Evolutionary conservation across 2,888 invertebrate genomes (phyloP).

Genomic region (Rhyacophila evoluta): DNA sequence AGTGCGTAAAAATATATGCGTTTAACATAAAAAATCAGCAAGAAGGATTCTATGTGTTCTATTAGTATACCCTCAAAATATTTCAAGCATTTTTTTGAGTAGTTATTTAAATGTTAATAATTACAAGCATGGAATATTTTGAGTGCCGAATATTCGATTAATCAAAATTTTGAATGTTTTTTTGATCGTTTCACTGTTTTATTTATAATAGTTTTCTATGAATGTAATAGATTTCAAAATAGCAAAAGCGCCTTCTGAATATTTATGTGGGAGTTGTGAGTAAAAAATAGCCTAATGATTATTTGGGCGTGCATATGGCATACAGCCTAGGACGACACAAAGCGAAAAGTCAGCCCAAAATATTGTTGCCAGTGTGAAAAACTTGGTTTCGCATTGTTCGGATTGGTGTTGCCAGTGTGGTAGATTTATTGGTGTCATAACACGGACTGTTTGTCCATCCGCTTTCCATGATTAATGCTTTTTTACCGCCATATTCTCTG

Average conservation of each 20-base stretch:
- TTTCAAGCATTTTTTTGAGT: no score
- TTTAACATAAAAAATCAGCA: no score
- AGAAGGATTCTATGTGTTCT: no score
- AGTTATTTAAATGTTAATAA: no score
- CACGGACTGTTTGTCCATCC: conserved; percentile 34
- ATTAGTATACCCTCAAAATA: no score
- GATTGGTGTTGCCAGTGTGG: conserved; percentile 2
- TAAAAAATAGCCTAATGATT: conserved; percentile 24
- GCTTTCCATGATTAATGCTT: conserved; percentile 38
- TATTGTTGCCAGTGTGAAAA: conserved; percentile 6
- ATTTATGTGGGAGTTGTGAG: conserved; percentile 13
- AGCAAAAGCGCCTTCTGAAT: background rate
- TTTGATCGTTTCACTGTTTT: no score
- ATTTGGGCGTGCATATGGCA: conserved; percentile 17
- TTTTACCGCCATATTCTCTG: conserved; percentile 26
- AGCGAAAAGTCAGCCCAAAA: conserved; percentile 14
- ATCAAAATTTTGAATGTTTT: no score
- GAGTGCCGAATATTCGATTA: no score
- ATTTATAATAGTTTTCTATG: no score
- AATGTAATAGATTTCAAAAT: background rate
- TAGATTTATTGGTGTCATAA: conserved; percentile 47
- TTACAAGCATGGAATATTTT: no score
- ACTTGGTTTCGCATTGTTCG: conserved; percentile 2
- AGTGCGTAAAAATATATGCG: no score
- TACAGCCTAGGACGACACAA: background rate